Evolutionary conservation across 1,140 invertebrate species (phyloP).

Genomic region (Forficula auricularia): DNA sequence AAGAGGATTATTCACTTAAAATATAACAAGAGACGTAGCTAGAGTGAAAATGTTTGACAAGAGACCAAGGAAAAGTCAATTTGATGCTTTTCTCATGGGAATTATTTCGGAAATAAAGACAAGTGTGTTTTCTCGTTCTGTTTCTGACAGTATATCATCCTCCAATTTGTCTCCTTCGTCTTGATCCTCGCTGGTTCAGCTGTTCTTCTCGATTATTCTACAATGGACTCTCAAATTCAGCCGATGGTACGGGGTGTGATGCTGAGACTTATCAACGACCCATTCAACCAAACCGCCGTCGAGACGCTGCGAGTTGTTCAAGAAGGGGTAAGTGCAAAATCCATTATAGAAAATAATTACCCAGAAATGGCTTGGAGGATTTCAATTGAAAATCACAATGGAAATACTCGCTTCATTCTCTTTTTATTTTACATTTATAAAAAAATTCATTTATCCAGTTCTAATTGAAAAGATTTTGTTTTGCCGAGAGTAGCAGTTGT

Average conservation of each 20-base stretch:
- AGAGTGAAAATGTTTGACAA: too few species aligned
- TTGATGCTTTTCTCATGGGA: too few species aligned
- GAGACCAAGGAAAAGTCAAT: too few species aligned
- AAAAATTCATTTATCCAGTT: too few species aligned
- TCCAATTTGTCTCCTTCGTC: constrained; percentile 50
- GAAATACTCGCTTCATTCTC: neutral
- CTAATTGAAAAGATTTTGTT: too few species aligned
- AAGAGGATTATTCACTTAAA: too few species aligned
- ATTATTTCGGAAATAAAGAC: too few species aligned
- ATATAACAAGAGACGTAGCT: too few species aligned
- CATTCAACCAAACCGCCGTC: constrained; percentile 39
- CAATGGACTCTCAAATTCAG: constrained; percentile 56
- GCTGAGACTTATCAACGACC: constrained; percentile 48
- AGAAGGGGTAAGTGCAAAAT: constrained; percentile 51
- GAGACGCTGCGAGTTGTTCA: constrained; percentile 57
- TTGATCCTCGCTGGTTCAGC: constrained; percentile 54
- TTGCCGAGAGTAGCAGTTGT: too few species aligned
- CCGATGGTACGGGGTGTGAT: constrained; percentile 50
- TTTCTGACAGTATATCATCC: constrained; percentile 39
- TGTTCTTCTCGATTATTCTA: constrained; percentile 59
- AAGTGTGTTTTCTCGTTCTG: constrained; percentile 18
- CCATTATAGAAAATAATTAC: constrained; percentile 1
- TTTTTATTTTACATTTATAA: too few species aligned
- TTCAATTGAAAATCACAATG: neutral
- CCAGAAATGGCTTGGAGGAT: neutral